Conservation (phyloP, 2,113 vertebrate genomes). For the Lynx canadensis region DNA sequence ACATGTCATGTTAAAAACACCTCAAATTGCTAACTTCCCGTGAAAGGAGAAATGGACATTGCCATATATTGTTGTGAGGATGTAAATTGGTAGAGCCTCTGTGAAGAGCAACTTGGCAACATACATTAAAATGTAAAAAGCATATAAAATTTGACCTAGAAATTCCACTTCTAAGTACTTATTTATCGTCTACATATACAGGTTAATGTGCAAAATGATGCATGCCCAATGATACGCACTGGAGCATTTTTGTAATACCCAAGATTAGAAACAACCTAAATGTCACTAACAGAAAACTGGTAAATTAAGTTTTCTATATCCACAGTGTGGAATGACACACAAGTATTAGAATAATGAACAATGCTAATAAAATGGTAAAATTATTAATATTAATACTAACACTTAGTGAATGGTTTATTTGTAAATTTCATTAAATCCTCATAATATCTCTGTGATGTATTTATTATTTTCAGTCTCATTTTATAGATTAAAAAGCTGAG, state of each 20-base stretch:
- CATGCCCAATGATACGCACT: background rate
- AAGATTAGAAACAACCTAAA: background rate
- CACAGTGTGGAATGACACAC: background rate
- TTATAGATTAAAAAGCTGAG: background rate
- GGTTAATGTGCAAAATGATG: background rate
- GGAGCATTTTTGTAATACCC: background rate
- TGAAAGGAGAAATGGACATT: background rate
- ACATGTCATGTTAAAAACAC: background rate
- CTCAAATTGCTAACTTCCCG: background rate
- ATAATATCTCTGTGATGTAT: background rate
- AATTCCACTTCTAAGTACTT: background rate
- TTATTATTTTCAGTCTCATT: background rate
- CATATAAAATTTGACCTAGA: background rate
- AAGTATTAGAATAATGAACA: background rate
- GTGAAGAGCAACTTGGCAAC: background rate
- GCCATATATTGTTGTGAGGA: background rate
- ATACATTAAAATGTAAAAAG: background rate
- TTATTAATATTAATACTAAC: background rate
- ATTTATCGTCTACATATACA: background rate
- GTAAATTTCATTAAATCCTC: background rate
- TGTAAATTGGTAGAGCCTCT: background rate
- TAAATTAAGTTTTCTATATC: background rate
- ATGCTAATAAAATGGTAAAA: background rate
- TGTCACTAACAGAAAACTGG: background rate
- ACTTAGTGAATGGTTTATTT: background rate